Base-by-base conservation (phyloP, 2,888 invertebrate species). In the Sphecodes monilicornis region DNA sequence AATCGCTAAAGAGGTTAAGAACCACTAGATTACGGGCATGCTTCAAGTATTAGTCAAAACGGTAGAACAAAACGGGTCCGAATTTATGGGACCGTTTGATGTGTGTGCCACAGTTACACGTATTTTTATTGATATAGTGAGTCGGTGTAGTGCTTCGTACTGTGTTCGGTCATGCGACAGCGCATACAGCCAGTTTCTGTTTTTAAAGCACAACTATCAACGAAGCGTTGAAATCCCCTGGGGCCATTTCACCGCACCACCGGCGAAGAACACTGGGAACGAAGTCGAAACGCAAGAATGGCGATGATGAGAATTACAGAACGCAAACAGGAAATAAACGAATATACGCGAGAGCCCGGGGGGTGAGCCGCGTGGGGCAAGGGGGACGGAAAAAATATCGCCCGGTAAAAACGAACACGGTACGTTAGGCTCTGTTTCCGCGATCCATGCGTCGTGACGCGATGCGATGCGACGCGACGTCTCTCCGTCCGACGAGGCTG, bases 381-480 rank as follows among this genome's bases (percentile, higher is more conserved):
- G n/a, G 16, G 16, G 18, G 43, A 18, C 11, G 54, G 41, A 71
- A 84, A 73, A 60, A 76, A 66, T 75, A 77, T 77, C 75, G 75
- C 66, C 64, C 16, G 81, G 76, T 75, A 32, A 70, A 86, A 86
- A 43, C 76, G 66, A 66, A 29, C 60, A 84, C 77, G 85, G 79
- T 79, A 82, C 86, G 82, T 79, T 85, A 82, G 86, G 73, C 76
- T 76, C 75, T 29, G 81, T 74, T 73, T 74, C 64, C 66, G 16
- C 75, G 60, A 80, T 75, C 78, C 68, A 26, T 66, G 78, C 78
- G 77, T 81, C 77, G 86, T 76, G 72, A 77, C 76, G 60, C 57
- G n/a, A 50, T 18, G 46, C 46, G 46, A 0, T 18, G 46, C 46
- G 54, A 1, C 60, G 29, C 60, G 78, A 71, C 85, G 84, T 79